A percentile compares a stretch with the other conserved stretches of the same genome.
phyloP scores from a whole-genome alignment of 2,797 vertebrate species.

The Helicolenus hilgendorfi region DNA sequence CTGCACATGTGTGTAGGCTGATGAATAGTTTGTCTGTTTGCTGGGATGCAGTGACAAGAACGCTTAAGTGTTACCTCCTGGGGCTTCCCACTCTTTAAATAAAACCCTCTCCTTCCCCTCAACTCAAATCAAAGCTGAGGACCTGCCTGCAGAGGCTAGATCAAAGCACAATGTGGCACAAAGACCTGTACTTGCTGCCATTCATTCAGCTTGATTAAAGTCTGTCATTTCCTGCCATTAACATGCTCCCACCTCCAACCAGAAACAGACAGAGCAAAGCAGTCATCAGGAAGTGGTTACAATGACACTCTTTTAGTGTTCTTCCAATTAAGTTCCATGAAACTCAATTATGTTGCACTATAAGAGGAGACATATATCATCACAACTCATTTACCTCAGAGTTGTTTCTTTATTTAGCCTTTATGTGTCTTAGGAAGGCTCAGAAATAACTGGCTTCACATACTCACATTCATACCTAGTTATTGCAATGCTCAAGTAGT shows the following conservation, averaged over 20 bases:
- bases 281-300: conserved; percentile 76
- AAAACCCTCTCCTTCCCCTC: conserved; percentile 79
- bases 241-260: conserved; percentile 72
- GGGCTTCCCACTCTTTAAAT: conserved; percentile 85
- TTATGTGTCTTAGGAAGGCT: conserved; percentile 17
- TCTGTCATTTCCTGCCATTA: conserved; percentile 88
- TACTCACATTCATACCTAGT: background rate
- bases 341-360: conserved; percentile 55
- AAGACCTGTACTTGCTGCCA: conserved; percentile 75
- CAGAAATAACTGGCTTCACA: conserved; percentile 15
- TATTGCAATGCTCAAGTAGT: background rate
- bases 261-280: conserved; percentile 64
- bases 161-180: conserved; percentile 85
- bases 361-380: conserved; percentile 57
- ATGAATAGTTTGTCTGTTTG: conserved; percentile 86
- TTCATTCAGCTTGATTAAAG: conserved; percentile 85
- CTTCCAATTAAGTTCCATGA: conserved; percentile 57
- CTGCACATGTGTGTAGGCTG: conserved; percentile 81
- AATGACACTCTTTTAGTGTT: conserved; percentile 71
- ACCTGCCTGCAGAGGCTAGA: conserved; percentile 80
- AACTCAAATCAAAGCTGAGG: conserved; percentile 81
- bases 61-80: conserved; percentile 87
- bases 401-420: conserved; percentile 54
- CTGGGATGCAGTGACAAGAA: conserved; percentile 81
- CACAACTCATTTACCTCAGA: conserved; percentile 48